Percentiles rank a stretch among this genome's conserved stretches.
Conservation (phyloP, 1,140 invertebrate species). For the Lepidotrigona ventralis region DNA sequence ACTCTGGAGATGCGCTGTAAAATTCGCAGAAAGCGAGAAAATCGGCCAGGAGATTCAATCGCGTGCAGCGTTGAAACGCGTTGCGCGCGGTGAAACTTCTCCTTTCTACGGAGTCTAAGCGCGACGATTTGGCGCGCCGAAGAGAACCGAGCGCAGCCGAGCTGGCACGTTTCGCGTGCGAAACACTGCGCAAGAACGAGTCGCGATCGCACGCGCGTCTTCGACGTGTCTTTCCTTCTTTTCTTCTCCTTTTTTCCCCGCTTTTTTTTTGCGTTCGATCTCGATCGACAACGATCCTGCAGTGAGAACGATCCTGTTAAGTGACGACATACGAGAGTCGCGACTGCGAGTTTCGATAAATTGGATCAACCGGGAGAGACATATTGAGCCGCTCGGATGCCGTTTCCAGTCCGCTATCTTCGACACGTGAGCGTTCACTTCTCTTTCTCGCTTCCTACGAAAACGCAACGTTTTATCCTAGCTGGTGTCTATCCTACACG, state of each 20-base stretch:
- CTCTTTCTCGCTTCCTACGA: conserved; percentile 32
- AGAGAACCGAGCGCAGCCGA: neutral
- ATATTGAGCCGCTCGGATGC: neutral
- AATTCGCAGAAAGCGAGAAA: neutral
- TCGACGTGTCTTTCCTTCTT: neutral
- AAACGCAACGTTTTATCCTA: neutral
- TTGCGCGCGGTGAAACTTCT: conserved; percentile 32
- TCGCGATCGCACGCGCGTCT: conserved; percentile 4
- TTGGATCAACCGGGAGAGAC: neutral
- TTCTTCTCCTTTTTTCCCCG: too few species aligned
- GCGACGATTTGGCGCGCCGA: neutral
- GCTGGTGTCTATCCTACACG: neutral
- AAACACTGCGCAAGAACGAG: conserved; percentile 12
- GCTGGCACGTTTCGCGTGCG: neutral
- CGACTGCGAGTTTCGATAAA: too few species aligned
- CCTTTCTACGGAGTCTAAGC: conserved; percentile 27
- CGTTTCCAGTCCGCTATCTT: conserved; percentile 12
- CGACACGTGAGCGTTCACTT: conserved; percentile 48
- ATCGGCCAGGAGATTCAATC: neutral
- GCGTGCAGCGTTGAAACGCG: too few species aligned
- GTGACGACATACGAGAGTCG: neutral
- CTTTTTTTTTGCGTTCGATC: neutral
- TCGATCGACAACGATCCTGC: neutral
- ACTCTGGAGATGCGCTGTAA: too few species aligned
- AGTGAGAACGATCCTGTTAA: neutral